These are phyloP conservation scores for Drosophila testacea DNA, from an alignment of 2,888 invertebrate species.

Conservation along the genomic window DNA sequence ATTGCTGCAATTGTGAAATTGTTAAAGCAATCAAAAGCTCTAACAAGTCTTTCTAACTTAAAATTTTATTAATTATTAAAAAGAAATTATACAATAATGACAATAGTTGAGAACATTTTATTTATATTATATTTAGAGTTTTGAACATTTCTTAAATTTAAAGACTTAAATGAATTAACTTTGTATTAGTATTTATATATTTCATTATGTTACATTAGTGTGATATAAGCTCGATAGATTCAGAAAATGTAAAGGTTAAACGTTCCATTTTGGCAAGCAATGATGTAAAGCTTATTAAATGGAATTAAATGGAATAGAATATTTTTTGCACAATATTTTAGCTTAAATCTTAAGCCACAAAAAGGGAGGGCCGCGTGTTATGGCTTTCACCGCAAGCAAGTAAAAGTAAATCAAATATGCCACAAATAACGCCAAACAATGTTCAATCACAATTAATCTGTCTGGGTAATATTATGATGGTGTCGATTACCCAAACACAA, in stretches of 20 bases:
- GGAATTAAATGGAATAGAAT: conserved; percentile 12
- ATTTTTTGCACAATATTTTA: conserved; percentile 1
- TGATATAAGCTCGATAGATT: neutral
- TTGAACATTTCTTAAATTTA: no score
- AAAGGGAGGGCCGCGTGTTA: conserved; percentile 1
- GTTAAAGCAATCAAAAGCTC: no score
- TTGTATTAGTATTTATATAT: no score
- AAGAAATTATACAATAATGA: no score
- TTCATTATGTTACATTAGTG: neutral
- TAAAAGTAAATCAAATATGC: conserved; percentile 51
- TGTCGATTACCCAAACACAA: conserved; percentile 72
- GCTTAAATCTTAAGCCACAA: neutral
- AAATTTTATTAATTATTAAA: neutral
- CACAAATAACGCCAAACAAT: conserved; percentile 36
- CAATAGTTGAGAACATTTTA: no score
- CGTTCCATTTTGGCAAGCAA: neutral
- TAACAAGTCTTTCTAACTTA: neutral
- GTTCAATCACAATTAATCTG: conserved; percentile 62
- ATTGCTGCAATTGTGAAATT: conserved; percentile 6
- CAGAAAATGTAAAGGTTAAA: neutral
- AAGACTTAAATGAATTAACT: no score
- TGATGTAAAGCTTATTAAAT: conserved; percentile 1
- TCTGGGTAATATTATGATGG: conserved; percentile 69
- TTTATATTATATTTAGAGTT: no score
- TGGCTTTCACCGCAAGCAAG: conserved; percentile 29